Base-by-base conservation (phyloP, 1,140 invertebrate species). In the Tachypleus tridentatus region DNA sequence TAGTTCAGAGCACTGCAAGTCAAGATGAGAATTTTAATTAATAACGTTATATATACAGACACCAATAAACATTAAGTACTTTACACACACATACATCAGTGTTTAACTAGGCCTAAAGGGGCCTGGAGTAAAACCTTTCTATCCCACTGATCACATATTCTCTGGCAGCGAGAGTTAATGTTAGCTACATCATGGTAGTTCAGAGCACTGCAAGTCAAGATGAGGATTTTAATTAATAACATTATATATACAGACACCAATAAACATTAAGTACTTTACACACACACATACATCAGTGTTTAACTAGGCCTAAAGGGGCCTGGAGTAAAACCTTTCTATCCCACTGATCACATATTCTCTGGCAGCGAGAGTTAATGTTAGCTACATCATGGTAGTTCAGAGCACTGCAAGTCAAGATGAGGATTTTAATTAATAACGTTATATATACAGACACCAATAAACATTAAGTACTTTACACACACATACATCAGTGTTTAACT, bases 331-430 rank as follows among this genome's bases (percentile, higher is more conserved):
- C n/a, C n/a, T n/a, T n/a, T 67, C 92, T 84, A 81, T 99, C 82
- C 82, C 82, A 84, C 70, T 84, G 81, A 71, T 82, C 79, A 74
- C 82, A 84, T 76, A 96, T 94, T 73, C 91, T 85, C 82, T 98
- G 93, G 80, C 96, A 98, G 74, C 96, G 87, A 58, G 87, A 82
- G 77, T 99, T 99, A 57, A 98, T 93, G 58, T 87, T 86, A 48
- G 85, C 87, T 74, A 91, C 90, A 77, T 99, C 96, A 79, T 98
- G 95, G 78, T 99, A 99, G 76, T 95, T 91, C 74, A 99, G 81
- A 64, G 92, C 88, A 77, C 91, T 94, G 76, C 5, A 79, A 72
- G 64, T 57, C 57, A 64, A 67, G 53, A 63, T 11, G 50, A 58
- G 49, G 48, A 58, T 51, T 29, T 29, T 29, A 29, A 29, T 29